Evolutionary conservation across 2,888 invertebrate species (phyloP), one percentile per base, ranked within the genome.

Genomic region (Caradrina kadenii): DNA sequence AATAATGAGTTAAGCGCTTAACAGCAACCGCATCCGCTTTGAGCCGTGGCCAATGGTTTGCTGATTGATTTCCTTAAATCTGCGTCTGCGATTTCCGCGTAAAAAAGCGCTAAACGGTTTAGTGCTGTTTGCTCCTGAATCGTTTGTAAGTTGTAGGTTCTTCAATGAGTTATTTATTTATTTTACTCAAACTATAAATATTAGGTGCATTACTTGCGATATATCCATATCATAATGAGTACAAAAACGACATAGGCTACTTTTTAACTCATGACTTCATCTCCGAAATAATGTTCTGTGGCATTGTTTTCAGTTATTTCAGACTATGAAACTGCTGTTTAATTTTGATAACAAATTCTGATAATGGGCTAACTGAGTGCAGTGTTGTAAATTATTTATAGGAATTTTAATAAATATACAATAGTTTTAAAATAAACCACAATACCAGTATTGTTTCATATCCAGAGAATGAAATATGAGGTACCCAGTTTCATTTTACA

Each of bases 1-100:
- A 88, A 86, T 91, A 91, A 91, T 89, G 86, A 88, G 88, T 90
- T 91, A 92, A 93, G 91, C 88, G 89, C 86, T 90, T 89, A 89
- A 87, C 88, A 90, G 88, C 87, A 80, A 83, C 85, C 84, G 86
- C 86, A 88, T 90, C 91, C 91, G 90, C 83, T 89, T 88, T 88
- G 89, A 88, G 79, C 83, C 81, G 66, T 69, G 79, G 86, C 90
- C 91, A 91, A 87, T 83, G 80, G 81, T 80, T 81, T 56, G 72
- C 76, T 89, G 90, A 91, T 92, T 91, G 89, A 92, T 90, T 91
- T 84, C 82, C 81, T 81, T 61, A 59, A 82, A 82, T 68, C 77
- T 73, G 75, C 42, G 76, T 78, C 68, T 78, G 64, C 69, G 54
- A 76, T 78, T 86, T 83, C 80, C 79, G 79, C 59, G 63, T 72